Evolutionary conservation across 2,113 vertebrate species (phyloP), one percentile per base, ranked within the genome.

Genomic region (Mesocricetus auratus): DNA sequence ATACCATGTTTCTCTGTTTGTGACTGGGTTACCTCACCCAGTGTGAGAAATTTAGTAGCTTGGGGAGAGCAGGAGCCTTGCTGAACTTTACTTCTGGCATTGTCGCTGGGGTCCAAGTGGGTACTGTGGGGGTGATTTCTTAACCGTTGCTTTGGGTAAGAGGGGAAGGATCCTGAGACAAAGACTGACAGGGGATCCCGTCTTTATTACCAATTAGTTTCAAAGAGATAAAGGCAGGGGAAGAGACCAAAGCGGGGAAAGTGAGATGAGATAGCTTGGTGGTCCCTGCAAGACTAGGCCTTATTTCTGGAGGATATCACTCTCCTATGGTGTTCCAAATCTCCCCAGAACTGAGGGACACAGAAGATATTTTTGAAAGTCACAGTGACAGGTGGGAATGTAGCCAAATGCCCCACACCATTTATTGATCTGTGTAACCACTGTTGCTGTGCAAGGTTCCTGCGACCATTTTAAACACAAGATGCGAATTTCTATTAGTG

Each of bases 321-420:
- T 93, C 47, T 85, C 21, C 91, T n/a, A 24, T 3, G 58, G 95
- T 68, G 42, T 75, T 91, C 89, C 26, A 71, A 56, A 50, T 93
- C 64, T 69, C 82, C 47, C 47, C 56, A 81, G 88, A 86, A 64
- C 33, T 0, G 16, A 93, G 73, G 58, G 91, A 21, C 7, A 5
- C 13, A 31, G 50, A 85, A 78, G 29, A 24, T 69, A 89, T 93
- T 95, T 88, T 88, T 92, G 93, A 81, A 95, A 96, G 90, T 95
- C 81, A 73, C 62, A 45, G 83, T 69, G 92, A 75, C 12, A 77
- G 47, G 60, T 88, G 75, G 91, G 93, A 95, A 75, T 62, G 50
- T 39, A 50, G 81, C 68, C 95, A 96, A 64, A 77, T 5, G 56
- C 24, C 74, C 89, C 56, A 56, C 74, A 69, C 77, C 45, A 58